Base-by-base conservation (phyloP, 1,140 invertebrate species). In the Cotesia vestalis region DNA sequence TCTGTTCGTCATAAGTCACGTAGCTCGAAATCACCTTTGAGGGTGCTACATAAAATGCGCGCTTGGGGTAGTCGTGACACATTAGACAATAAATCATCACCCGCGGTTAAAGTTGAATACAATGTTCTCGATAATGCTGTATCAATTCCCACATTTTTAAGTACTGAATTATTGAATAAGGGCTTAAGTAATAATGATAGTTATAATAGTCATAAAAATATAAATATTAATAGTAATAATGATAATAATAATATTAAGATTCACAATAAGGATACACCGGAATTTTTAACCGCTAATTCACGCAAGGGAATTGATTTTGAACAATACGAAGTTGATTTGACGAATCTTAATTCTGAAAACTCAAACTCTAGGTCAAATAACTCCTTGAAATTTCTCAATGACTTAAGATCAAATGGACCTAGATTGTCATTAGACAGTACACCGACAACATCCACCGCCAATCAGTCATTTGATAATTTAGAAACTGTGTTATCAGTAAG, bases 251-350 rank as follows among this genome's bases (percentile, higher is more conserved):
- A 46, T 46, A 46, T 46, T 46, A 46, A 46, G 12, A 59, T 62
- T 67, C 67, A 66, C 52, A 59, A 20, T 59, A 11, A 17, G 4
- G 57, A 59, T 2, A 79, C 78, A 2, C 84, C 86, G 0, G 81
- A 80, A n/a, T 87, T 82, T 14, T 75, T 87, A 1, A 69, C 79
- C 6, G 83, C 84, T 0, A 85, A 85, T 66, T 86, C 84, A 4
- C 82, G 86, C 2, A 83, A 87, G 27, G 83, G 84, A 3, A 83
- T 87, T 51, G 86, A 87, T 66, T 87, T 87, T 38, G 86, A 86
- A 38, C 85, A 81, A 46, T 73, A 86, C 17, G 83, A 85, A 36
- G 77, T 80, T 3, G 84, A 85, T 35, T 71, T 86, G 3, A 80
- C 80, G 60, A 81, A 83, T 69, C 76, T 85, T 3, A 83, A 85